phyloP scores from a whole-genome alignment of 2,888 invertebrate genomes.

The Melanotus villosus region DNA sequence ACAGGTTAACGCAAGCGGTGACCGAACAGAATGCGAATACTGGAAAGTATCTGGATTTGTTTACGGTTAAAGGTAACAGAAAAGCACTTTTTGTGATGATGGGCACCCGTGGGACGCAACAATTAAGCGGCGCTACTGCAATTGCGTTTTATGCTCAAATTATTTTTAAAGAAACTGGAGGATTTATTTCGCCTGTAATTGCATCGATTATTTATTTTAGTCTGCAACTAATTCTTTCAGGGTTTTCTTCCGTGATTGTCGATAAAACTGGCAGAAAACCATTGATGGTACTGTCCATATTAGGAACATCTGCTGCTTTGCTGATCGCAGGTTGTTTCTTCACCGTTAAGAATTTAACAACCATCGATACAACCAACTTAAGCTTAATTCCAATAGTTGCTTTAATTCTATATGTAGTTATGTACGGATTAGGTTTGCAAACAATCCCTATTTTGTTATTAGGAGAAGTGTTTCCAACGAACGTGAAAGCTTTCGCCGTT shows the following conservation, averaged over 20 bases:
- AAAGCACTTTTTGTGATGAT: neutral
- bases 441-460: conserved; percentile 69
- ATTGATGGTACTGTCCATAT: neutral
- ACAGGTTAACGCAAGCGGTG: neutral
- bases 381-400: conserved; percentile 67
- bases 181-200: neutral
- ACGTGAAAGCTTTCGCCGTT: conserved; percentile 71
- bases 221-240: neutral
- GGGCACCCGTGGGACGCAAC: neutral
- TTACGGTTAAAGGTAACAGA: conserved; percentile 5
- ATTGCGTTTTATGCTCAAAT: conserved; percentile 4
- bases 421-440: conserved; percentile 68
- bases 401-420: conserved; percentile 66
- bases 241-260: neutral
- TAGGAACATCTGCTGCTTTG: neutral
- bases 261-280: conserved; percentile 8
- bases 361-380: conserved; percentile 40
- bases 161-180: neutral
- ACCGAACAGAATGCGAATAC: neutral
- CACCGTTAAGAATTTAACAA: neutral
- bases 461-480: conserved; percentile 70
- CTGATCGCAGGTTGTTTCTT: neutral
- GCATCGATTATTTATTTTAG: neutral
- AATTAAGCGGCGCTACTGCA: neutral
- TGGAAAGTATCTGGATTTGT: neutral